Evolutionary conservation across 2,797 vertebrate genomes (phyloP).

Genomic region (Dendrocincla tyrannina): DNA sequence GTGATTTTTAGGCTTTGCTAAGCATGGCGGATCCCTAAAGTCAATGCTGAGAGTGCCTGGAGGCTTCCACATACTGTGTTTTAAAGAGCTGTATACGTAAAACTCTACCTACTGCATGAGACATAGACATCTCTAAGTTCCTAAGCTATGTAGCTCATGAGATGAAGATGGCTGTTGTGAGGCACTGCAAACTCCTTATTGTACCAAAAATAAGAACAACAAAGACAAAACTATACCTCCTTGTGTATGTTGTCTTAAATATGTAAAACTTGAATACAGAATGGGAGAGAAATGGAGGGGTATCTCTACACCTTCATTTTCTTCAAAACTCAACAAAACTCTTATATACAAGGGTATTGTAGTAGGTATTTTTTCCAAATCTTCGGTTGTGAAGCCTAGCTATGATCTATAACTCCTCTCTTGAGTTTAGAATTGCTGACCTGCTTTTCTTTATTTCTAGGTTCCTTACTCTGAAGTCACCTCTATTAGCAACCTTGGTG

Average conservation of each 20-base stretch:
- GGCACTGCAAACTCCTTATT: background rate
- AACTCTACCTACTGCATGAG: background rate
- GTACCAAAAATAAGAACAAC: background rate
- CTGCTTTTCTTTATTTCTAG: conserved; percentile 62
- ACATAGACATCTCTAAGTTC: background rate
- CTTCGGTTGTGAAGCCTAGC: too few relatives aligned
- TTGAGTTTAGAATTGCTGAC: background rate
- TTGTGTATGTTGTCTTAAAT: background rate
- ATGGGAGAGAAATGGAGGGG: background rate
- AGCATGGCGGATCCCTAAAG: background rate
- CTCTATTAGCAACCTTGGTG: conserved; percentile 88
- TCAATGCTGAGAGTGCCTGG: background rate
- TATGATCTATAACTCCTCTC: background rate
- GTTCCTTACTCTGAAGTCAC: conserved; percentile 76
- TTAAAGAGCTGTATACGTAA: background rate
- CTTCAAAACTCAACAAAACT: background rate
- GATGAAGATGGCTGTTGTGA: background rate
- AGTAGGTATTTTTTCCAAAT: background rate
- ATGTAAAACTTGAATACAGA: background rate
- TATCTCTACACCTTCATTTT: background rate
- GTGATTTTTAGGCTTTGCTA: background rate
- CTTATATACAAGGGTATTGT: background rate
- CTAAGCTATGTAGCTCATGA: background rate
- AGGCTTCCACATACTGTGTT: background rate
- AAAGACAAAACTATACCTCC: background rate